phyloP scores from a whole-genome alignment of 2,113 vertebrate species.

The Dasyurus viverrinus region DNA sequence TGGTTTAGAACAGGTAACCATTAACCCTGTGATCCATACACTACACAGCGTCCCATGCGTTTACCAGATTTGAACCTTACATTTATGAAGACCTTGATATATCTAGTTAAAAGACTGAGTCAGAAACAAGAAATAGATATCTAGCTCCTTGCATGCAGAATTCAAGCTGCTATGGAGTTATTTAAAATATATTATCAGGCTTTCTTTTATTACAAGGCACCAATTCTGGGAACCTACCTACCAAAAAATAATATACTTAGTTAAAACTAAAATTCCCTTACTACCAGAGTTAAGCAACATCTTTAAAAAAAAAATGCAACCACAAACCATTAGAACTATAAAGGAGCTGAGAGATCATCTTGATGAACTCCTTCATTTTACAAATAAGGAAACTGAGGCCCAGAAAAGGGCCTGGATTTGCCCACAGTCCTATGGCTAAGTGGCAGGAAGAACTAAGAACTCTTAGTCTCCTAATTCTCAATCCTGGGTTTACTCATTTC shows the following conservation, averaged over 20 bases:
- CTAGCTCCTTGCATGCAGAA: neutral
- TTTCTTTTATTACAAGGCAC: neutral
- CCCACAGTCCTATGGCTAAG: neutral
- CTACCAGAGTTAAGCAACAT: neutral
- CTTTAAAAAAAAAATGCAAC: neutral
- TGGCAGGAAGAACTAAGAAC: neutral
- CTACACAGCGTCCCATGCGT: neutral
- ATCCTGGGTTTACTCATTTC: neutral
- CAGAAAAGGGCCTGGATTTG: neutral
- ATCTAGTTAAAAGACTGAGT: neutral
- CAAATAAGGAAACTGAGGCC: neutral
- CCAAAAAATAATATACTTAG: neutral
- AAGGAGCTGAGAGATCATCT: neutral
- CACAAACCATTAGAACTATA: neutral
- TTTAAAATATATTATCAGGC: neutral
- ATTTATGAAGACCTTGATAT: neutral
- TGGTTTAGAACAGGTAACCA: neutral
- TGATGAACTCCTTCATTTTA: neutral
- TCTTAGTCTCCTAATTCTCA: neutral
- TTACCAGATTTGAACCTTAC: neutral
- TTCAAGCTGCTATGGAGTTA: neutral
- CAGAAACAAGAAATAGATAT: neutral
- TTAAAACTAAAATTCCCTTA: neutral
- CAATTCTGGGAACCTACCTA: neutral
- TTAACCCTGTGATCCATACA: neutral